A percentile compares a stretch with the other conserved stretches of the same genome.
phyloP scores from a whole-genome alignment of 2,888 invertebrate genomes.

The Cerceris ruficornis region DNA sequence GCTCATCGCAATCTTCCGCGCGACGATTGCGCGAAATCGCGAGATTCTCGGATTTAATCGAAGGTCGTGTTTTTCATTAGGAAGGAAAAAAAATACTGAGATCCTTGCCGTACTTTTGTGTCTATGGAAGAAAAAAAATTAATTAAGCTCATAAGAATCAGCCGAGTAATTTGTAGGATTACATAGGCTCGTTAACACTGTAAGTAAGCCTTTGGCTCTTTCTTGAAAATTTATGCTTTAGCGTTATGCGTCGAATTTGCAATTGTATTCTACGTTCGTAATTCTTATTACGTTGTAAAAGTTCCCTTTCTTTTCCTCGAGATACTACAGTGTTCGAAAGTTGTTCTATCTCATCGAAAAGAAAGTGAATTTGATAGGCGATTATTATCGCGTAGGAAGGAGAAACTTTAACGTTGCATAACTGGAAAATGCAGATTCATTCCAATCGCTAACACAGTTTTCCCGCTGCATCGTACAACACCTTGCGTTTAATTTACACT shows the following conservation, averaged over 20 bases:
- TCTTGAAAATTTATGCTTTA: neutral
- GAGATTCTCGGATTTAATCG: neutral
- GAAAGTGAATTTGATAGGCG: no score
- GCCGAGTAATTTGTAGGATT: constrained; percentile 30
- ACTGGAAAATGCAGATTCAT: neutral
- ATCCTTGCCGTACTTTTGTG: constrained; percentile 23
- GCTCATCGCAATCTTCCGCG: constrained; percentile 39
- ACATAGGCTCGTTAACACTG: constrained; percentile 15
- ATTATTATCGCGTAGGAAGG: no score
- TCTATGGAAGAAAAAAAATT: constrained; percentile 51
- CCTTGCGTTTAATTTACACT: neutral
- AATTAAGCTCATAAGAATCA: constrained; percentile 44
- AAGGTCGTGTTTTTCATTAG: constrained; percentile 8
- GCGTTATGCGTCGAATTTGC: neutral
- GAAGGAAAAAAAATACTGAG: neutral
- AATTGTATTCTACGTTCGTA: neutral
- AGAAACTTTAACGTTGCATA: neutral
- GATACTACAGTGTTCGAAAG: no score
- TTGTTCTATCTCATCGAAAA: no score
- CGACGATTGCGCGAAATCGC: neutral
- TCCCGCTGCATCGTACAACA: neutral
- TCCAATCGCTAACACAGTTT: neutral
- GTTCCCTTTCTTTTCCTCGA: no score
- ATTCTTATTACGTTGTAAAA: neutral
- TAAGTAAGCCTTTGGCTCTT: neutral